Evolutionary conservation across 2,113 vertebrate genomes (phyloP).

Genomic region (Tauraco erythrolophus): DNA sequence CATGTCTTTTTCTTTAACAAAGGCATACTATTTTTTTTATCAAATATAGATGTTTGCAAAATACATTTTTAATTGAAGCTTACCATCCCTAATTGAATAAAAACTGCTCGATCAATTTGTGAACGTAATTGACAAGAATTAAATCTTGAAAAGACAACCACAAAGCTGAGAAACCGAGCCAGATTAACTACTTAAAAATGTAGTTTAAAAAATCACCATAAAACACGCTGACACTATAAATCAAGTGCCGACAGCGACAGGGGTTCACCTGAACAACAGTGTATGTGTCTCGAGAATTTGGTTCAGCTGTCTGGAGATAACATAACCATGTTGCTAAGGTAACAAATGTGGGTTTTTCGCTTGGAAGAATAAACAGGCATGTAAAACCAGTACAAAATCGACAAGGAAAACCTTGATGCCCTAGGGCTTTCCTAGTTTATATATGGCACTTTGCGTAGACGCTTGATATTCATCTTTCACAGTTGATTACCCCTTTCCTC

Average conservation of each 20-base stretch:
- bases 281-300: not conserved
- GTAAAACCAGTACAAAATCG: constrained; percentile 9
- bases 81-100: not conserved
- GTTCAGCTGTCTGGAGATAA: not conserved
- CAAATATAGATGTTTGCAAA: not conserved
- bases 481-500: not conserved
- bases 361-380: constrained; percentile 5
- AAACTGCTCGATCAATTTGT: not conserved
- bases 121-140: not conserved
- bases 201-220: not conserved
- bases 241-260: not conserved
- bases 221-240: not conserved
- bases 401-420: not conserved
- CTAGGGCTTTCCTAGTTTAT: not conserved
- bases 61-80: not conserved
- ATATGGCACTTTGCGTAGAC: not conserved
- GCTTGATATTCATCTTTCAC: not conserved
- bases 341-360: not conserved
- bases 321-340: constrained; percentile 27
- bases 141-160: not conserved
- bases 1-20: not conserved
- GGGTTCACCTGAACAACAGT: not conserved
- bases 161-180: not conserved
- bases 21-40: not conserved
- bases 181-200: not conserved